Base-by-base conservation (phyloP, 1,140 invertebrate species). In the Drosophila erecta region DNA sequence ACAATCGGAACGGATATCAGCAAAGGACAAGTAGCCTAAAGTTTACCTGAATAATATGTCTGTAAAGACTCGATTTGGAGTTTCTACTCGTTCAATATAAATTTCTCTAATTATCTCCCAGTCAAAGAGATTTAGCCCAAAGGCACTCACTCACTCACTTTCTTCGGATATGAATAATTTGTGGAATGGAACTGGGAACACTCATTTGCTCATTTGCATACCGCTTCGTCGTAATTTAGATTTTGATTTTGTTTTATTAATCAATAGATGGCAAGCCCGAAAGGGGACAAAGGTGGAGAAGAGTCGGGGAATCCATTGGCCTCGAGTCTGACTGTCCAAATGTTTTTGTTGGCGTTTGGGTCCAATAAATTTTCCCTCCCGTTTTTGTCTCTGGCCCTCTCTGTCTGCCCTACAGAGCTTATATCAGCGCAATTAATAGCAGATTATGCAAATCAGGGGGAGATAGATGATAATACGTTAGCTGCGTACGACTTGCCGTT, bases 391-490 rank as follows among this genome's bases (percentile, higher is more conserved):
- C 30, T 30, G 0, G 37, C 37, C 15, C 12, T 67, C 54, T 64
- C 44, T 66, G 10, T 40, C 22, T 24, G 50, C 66, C 54, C 50
- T 22, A 43, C 40, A 40, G 43, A 53, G 73, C 76, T 84, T 75
- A 79, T 80, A 76, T 80, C 64, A 51, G 40, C 84, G 76, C 84
- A 89, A 87, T 89, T 87, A 87, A 87, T 87, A 87, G 84, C 60
- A 89, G 84, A 87, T 87, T 87, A 87, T 87, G 84, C 79, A 87
- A 87, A 87, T 87, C 72, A 89, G 73, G 24, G 56, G 54, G 46
- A 72, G 55, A 72, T 72, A 60, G 51, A 71, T 59, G 69, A 72
- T 72, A 71, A 72, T 71, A 38, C 46, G 46, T 69, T 44, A 38
- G 17, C 14, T 53, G 55, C 44, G 41, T 49, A 49, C 44, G 30